These are phyloP conservation scores for Ischnus inquisitorius DNA, from an alignment of 2,888 invertebrate species.

Conservation along the genomic window DNA sequence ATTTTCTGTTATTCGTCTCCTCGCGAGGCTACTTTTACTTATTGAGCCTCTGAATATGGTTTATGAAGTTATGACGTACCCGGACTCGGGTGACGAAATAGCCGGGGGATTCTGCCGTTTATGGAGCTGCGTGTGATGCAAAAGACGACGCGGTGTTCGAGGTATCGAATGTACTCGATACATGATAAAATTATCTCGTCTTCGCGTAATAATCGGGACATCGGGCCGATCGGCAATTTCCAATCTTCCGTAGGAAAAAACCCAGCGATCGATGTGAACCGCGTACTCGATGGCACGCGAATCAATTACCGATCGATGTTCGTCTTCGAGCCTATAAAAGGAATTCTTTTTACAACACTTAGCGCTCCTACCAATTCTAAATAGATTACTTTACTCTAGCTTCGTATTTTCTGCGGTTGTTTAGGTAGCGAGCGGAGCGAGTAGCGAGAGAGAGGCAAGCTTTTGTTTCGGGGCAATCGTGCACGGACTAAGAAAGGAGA, in stretches of 20 bases:
- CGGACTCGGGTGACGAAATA: background rate
- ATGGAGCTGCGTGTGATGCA: background rate
- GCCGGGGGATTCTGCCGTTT: background rate
- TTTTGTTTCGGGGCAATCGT: slow-evolving; percentile 2
- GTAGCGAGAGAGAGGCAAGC: too few species aligned
- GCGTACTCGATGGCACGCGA: too few species aligned
- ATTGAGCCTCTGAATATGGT: background rate
- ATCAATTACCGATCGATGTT: too few species aligned
- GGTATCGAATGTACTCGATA: background rate
- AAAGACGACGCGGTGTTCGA: background rate
- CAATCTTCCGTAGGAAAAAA: background rate
- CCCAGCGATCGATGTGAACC: too few species aligned
- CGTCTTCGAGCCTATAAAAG: too few species aligned
- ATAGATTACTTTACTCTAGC: too few species aligned
- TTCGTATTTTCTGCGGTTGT: too few species aligned
- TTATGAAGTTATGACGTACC: background rate
- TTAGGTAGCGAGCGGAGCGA: too few species aligned
- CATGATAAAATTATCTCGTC: too few species aligned
- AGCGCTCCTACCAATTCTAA: too few species aligned
- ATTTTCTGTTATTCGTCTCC: background rate
- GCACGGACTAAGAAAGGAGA: background rate
- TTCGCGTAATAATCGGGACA: background rate
- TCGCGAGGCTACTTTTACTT: background rate
- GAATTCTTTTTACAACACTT: too few species aligned
- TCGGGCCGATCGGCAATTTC: background rate